Conservation (phyloP, 2,888 invertebrate genomes). For the Caenorhabditis sp. region DNA sequence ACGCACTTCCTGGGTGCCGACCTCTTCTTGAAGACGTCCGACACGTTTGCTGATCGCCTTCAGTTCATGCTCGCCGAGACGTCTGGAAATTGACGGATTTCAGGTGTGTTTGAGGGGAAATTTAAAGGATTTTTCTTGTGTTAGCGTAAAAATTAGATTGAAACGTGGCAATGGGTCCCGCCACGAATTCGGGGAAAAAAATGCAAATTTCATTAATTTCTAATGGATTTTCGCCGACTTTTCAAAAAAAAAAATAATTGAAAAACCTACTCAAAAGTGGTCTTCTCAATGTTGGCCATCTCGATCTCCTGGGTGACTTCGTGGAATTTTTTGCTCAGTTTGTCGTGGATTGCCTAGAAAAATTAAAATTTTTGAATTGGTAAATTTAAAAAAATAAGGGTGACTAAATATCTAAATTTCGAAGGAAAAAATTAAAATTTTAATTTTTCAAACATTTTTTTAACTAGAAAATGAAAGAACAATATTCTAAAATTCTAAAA, state of each 20-base stretch:
- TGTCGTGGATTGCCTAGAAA: constrained; percentile 85
- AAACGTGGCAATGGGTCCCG: too few species aligned
- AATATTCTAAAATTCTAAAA: background rate
- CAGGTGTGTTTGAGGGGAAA: too few species aligned
- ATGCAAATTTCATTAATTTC: too few species aligned
- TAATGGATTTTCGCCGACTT: too few species aligned
- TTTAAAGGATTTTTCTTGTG: background rate
- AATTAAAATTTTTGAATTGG: too few species aligned
- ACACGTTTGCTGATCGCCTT: constrained; percentile 90
- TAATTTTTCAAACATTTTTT: too few species aligned
- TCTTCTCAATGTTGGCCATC: constrained; percentile 90
- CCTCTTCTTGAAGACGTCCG: constrained; percentile 74
- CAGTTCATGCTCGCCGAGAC: constrained; percentile 90
- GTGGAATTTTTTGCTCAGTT: constrained; percentile 87
- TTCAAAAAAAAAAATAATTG: background rate
- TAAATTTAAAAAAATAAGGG: constrained; percentile 65
- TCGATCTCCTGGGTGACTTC: constrained; percentile 90
- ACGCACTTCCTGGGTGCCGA: constrained; percentile 86
- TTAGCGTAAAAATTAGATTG: too few species aligned
- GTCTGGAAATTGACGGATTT: constrained; percentile 67
- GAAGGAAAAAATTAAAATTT: too few species aligned
- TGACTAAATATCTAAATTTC: background rate
- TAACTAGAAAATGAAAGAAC: too few species aligned
- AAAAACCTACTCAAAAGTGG: constrained; percentile 72
- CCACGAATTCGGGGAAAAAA: too few species aligned